Base-by-base conservation (phyloP, 2,797 vertebrate species). In the Cynopterus sphinx region DNA sequence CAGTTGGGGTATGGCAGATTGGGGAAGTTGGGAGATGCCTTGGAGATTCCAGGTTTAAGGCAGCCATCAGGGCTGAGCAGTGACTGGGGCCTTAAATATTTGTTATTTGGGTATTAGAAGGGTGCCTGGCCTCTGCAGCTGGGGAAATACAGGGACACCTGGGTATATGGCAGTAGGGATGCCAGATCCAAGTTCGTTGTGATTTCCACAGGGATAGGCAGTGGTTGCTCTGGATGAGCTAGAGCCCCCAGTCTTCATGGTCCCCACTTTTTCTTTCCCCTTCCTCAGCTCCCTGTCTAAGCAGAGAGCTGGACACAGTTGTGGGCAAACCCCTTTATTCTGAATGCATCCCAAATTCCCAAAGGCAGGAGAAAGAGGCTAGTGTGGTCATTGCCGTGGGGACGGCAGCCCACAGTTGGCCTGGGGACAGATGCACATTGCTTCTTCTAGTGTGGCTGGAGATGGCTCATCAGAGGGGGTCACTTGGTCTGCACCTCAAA, bases 251-350 rank as follows among this genome's bases (percentile, higher is more conserved):
- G 61, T 92, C 9, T 7, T 87, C 17, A 16, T 24, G 13, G 5
- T 22, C 61, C 5, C 28, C 36, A 36, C 9, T 28, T 43, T 39
- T 36, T 21, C 8, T 87, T 1, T 2, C 22, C 61, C 24, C 5
- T 2, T 24, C 73, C 21, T 28, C 0, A 22, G 43, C 11, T 28
- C 78, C 17, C 2, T 31, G 74, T 65, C 71, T 53, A 81, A 94
- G 71, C 24, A 79, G 49, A 84, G 51, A 53, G 28, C 0, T 53
- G 57, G 63, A 86, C 26, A 43, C 22, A 33, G n/a, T 3, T 49
- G 24, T 73, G 49, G 79, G n/a, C 46, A 88, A 95, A 87, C 55
- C 68, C 51, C 59, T 98, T 97, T 98, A 97, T 95, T 97, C 90
- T 24, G 6, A n/a, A 21, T 16, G 0, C 22, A 51, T 65, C 53